Conservation (phyloP, 1,140 invertebrate species). For the Tetramorium simillimum region DNA sequence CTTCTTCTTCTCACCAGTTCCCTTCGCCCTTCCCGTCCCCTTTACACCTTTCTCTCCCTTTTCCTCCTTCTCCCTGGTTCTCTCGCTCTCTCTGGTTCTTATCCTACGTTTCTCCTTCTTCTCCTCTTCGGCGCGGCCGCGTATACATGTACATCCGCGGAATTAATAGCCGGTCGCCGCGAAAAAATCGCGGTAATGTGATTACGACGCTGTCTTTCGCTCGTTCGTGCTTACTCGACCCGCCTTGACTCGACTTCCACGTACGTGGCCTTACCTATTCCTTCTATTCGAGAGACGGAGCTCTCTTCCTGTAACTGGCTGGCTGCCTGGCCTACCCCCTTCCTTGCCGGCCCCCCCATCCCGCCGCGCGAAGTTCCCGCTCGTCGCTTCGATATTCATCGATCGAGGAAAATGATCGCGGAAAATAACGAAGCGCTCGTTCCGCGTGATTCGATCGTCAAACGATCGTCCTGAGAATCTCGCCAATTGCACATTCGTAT, state of each 20-base stretch:
- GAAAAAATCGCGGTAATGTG: conserved; percentile 83
- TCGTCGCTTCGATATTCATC: conserved; percentile 61
- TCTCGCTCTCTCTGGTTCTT: conserved; percentile 39
- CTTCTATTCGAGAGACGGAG: conserved; percentile 57
- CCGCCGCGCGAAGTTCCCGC: neutral
- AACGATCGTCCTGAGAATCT: conserved; percentile 1
- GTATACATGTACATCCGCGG: conserved; percentile 75
- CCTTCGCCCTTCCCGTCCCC: neutral
- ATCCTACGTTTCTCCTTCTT: neutral
- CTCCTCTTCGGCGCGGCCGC: conserved; percentile 40
- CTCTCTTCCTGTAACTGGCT: conserved; percentile 62
- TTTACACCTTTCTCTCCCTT: conserved; percentile 13
- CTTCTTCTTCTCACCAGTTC: conserved; percentile 27
- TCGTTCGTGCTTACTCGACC: conserved; percentile 76
- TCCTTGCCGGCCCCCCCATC: neutral
- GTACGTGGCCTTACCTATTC: conserved; percentile 72
- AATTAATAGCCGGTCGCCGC: conserved; percentile 82
- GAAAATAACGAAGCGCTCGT: conserved; percentile 17
- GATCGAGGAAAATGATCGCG: conserved; percentile 45
- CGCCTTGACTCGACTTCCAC: conserved; percentile 72
- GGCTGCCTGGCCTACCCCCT: conserved; percentile 28
- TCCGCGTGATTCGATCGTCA: conserved; percentile 29
- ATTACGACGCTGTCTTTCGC: conserved; percentile 82
- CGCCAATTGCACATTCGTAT: neutral
- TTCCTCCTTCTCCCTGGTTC: conserved; percentile 22